phyloP scores from a whole-genome alignment of 2,797 vertebrate genomes.

The Ptychobarbus kaznakovi region DNA sequence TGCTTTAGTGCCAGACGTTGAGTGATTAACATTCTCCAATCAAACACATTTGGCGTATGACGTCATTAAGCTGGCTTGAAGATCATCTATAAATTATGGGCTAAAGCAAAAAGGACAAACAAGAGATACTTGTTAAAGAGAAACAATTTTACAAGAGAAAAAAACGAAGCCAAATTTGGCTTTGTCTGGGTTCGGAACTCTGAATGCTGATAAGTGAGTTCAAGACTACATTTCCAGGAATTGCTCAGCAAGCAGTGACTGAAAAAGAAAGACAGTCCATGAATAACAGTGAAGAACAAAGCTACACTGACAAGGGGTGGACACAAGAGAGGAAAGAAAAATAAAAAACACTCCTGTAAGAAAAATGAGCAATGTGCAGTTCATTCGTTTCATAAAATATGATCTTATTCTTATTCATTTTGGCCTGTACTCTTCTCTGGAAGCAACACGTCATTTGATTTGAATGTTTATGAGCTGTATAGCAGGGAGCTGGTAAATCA shows the following conservation, averaged over 20 bases:
- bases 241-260: background rate
- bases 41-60: background rate
- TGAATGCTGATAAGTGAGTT: background rate
- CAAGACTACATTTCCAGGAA: background rate
- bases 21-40: background rate
- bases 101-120: background rate
- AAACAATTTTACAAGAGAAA: background rate
- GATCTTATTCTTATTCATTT: background rate
- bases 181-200: background rate
- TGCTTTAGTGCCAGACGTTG: background rate
- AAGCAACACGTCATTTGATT: background rate
- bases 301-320: background rate
- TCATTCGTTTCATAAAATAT: background rate
- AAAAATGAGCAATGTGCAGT: background rate
- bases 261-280: background rate
- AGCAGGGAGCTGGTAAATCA: background rate
- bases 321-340: background rate
- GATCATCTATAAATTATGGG: too few species aligned
- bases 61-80: background rate
- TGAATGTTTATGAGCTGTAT: background rate
- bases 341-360: background rate
- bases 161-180: background rate
- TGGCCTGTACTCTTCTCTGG: background rate
- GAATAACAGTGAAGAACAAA: background rate
- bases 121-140: background rate